Evolutionary conservation across 1,140 invertebrate genomes (phyloP), one percentile per base, ranked within the genome.

Genomic region (Drosophila seguyi): DNA sequence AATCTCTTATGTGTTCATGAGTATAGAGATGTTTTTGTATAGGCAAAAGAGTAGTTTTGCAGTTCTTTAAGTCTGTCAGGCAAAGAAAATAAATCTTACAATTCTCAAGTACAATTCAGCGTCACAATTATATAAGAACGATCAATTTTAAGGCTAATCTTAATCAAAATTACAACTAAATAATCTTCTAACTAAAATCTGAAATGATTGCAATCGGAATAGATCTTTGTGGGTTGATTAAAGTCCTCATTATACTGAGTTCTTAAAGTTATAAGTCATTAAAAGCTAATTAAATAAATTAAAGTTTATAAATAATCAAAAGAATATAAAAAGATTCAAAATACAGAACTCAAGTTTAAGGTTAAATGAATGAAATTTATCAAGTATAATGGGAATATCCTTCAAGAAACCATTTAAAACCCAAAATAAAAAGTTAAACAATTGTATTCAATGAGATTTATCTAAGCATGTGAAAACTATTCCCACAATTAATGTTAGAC

Each of bases 401-500:
- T 8, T 20, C 4, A 20, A 52, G 8, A 8, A 14, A 20, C 4
- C 1, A 20, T 16, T 34, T 0, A 5, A 34, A 7, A 7, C 11
- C 11, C 14, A 16, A 34, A 16, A 0, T 11, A 22, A 10, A 18
- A 18, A 36, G 4, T 48, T 48, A 14, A 11, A 11, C 10, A 20
- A 20, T 10, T 13, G 6, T 13, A 20, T 20, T 34, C 34, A 20
- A 45, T 11, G 20, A 50, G 44, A 52, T 27, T 16, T 29, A 48
- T 31, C 20, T 34, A 27, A 39, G 13, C 65, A 67, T 34, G n/a
- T 36, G 10, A 58, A 34, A 36, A 36, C n/a, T 34, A 11, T 22
- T 41, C 48, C 47, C 11, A 53, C 20, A 16, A 7, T 44, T 38
- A 25, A 18, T 22, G 25, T 74, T 75, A 50, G 47, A 42, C 44